These are phyloP conservation scores for Egretta garzetta DNA, from an alignment of 2,113 vertebrate species.

Conservation along the genomic window DNA sequence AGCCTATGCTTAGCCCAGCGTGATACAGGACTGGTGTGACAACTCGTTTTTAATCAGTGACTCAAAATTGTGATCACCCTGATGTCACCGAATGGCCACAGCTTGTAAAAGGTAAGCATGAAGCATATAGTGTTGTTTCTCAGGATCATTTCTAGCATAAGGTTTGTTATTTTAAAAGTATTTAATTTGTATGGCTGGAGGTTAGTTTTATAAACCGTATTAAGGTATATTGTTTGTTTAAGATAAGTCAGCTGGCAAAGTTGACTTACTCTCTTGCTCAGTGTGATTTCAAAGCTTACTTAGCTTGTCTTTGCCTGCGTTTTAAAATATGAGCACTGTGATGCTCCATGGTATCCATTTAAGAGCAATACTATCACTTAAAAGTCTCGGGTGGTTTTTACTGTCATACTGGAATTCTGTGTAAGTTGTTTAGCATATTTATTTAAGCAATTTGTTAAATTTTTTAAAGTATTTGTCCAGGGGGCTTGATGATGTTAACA, in stretches of 20 bases:
- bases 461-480: not conserved
- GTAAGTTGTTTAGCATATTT: not conserved
- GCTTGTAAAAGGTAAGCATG: conserved; percentile 83
- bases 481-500: not conserved
- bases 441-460: not conserved
- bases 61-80: conserved; percentile 82
- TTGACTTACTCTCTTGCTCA: not conserved
- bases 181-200: not conserved
- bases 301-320: not conserved
- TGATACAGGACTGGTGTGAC: conserved; percentile 74
- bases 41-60: conserved; percentile 79
- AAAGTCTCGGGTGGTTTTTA: not conserved
- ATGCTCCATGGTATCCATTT: not conserved
- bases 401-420: not conserved
- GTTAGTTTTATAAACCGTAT: not conserved
- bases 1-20: conserved; percentile 75
- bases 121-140: not conserved
- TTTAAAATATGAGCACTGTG: not conserved
- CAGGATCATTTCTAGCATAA: not conserved
- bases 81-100: conserved; percentile 87
- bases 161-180: not conserved
- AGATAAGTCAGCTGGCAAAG: not conserved
- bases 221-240: conserved; percentile 21
- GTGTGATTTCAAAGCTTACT: not conserved
- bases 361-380: not conserved